phyloP scores from a whole-genome alignment of 1,140 invertebrate species.

The Drosophila hydei region DNA sequence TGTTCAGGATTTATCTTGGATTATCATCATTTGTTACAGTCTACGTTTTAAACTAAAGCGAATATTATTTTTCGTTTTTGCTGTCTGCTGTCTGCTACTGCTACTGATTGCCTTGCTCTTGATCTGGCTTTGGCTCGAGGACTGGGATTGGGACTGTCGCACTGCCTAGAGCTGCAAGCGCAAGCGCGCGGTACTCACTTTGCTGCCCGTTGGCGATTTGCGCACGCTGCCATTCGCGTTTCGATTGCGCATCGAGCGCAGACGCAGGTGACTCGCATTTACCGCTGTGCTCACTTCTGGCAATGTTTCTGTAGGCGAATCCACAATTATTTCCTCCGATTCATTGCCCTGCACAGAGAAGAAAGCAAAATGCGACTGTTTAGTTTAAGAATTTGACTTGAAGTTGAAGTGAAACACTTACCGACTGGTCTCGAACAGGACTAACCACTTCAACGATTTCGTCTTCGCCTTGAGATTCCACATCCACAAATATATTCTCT shows the following conservation, averaged over 20 bases:
- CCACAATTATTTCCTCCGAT: conserved; percentile 58
- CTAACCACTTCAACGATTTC: not conserved
- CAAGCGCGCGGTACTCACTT: conserved; percentile 70
- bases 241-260: conserved; percentile 53
- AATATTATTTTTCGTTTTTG: not conserved
- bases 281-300: not conserved
- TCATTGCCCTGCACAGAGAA: conserved; percentile 36
- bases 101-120: conserved; percentile 1
- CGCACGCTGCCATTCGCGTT: conserved; percentile 12
- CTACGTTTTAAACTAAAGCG: conserved; percentile 4
- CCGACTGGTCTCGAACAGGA: not conserved
- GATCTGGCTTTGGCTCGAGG: not conserved
- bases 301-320: conserved; percentile 49
- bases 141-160: conserved; percentile 7
- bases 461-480: not conserved
- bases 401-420: conserved; percentile 1
- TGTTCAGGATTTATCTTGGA: not conserved
- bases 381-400: not conserved
- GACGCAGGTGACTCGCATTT: conserved; percentile 42
- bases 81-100: not conserved
- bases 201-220: conserved; percentile 30
- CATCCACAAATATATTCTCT: not conserved
- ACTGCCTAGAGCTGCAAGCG: conserved; percentile 61
- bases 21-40: conserved; percentile 7
- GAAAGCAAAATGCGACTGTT: not conserved